Conservation (phyloP, 2,113 vertebrate species). For the Vombatus ursinus region DNA sequence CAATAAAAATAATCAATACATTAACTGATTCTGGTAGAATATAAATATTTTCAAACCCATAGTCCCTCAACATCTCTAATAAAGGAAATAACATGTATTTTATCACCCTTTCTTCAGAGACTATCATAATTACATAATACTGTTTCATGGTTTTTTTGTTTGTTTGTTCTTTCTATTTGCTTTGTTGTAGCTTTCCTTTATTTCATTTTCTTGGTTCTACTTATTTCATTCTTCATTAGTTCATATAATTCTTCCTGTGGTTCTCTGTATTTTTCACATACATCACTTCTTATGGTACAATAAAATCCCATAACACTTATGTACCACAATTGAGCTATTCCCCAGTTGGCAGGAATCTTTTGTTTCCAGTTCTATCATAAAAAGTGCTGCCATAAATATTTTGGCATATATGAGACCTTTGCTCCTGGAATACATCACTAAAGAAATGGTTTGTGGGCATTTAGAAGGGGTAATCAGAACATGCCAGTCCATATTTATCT, state of each 20-base stretch:
- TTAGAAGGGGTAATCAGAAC: not conserved
- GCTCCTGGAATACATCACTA: not conserved
- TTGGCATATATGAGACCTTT: not conserved
- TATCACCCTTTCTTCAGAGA: not conserved
- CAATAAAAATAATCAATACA: not conserved
- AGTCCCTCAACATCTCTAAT: not conserved
- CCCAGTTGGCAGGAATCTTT: not conserved
- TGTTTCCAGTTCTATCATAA: not conserved
- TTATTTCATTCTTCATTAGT: not conserved
- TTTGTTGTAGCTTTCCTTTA: not conserved
- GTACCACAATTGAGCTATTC: not conserved
- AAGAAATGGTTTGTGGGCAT: not conserved
- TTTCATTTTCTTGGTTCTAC: not conserved
- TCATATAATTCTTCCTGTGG: not conserved
- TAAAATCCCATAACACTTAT: not conserved
- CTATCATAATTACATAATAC: not conserved
- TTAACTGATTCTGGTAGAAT: not conserved
- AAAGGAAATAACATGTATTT: not conserved
- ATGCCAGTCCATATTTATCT: not conserved
- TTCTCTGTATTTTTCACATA: not conserved
- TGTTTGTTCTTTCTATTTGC: not conserved
- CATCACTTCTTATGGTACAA: not conserved
- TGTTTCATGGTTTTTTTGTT: not conserved
- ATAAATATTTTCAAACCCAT: not conserved
- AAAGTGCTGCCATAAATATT: not conserved